These are phyloP conservation scores for Oxycera nigricornis DNA, from an alignment of 2,888 invertebrate species.

Conservation along the genomic window DNA sequence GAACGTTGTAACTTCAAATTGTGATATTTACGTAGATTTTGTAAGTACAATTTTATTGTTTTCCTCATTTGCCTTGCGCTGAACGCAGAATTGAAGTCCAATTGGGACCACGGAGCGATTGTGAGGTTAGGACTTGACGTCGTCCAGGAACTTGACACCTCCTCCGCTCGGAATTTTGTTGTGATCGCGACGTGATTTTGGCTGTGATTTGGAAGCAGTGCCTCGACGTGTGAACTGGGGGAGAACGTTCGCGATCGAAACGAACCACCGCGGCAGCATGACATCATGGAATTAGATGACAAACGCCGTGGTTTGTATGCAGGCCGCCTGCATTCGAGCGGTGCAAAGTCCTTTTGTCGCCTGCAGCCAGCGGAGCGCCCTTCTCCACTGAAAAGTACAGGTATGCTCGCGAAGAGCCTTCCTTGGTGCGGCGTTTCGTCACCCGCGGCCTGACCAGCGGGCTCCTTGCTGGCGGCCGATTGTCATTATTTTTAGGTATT, in stretches of 20 bases:
- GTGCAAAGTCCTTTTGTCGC: not conserved
- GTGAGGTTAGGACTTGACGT: slow-evolving; percentile 1
- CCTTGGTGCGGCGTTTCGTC: not conserved
- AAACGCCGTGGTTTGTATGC: not conserved
- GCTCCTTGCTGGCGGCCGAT: not conserved
- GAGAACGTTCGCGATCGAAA: not conserved
- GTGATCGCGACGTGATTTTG: too few species aligned
- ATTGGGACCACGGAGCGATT: not conserved
- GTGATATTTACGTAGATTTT: not conserved
- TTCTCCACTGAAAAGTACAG: not conserved
- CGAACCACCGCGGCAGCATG: not conserved
- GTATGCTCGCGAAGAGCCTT: too few species aligned
- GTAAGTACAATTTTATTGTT: slow-evolving; percentile 27
- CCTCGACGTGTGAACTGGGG: not conserved
- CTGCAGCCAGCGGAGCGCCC: not conserved
- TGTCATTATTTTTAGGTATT: slow-evolving; percentile 31
- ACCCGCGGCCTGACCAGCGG: not conserved
- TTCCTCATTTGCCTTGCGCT: too few species aligned
- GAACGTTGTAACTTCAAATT: not conserved
- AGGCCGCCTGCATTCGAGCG: not conserved
- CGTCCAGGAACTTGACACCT: not conserved
- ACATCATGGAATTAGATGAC: not conserved
- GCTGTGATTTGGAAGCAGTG: too few species aligned
- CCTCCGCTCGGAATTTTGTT: not conserved
- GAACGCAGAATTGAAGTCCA: too few species aligned